phyloP scores from a whole-genome alignment of 2,888 invertebrate species.

The Cyrtodaria siliqua region DNA sequence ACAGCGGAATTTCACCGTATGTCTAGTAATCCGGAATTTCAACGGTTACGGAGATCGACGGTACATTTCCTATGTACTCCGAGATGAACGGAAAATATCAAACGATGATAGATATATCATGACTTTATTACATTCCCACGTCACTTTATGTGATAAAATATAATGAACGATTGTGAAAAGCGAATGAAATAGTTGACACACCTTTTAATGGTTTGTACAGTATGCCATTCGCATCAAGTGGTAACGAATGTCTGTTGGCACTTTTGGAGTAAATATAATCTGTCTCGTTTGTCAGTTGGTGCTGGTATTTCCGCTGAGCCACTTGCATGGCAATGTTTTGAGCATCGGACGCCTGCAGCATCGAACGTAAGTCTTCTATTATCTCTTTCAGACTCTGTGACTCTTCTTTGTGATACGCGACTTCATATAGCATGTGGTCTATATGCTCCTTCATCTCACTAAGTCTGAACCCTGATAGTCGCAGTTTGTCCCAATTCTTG shows the following conservation, averaged over 20 bases:
- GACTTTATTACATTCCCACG: too few species aligned
- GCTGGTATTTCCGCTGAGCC: conserved; percentile 55
- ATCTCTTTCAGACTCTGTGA: conserved; percentile 60
- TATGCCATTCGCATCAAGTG: conserved; percentile 36
- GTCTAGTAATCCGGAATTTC: too few species aligned
- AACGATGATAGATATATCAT: too few species aligned
- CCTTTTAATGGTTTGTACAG: conserved; percentile 59
- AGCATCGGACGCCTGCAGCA: conserved; percentile 61
- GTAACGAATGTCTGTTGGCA: conserved; percentile 53
- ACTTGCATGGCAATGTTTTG: conserved; percentile 63
- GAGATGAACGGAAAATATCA: too few species aligned
- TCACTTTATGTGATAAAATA: background rate
- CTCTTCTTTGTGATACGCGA: conserved; percentile 61
- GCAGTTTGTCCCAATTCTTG: conserved; percentile 63
- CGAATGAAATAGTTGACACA: background rate
- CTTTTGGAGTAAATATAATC: conserved; percentile 23
- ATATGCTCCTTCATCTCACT: conserved; percentile 63
- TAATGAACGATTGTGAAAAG: background rate
- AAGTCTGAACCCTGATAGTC: conserved; percentile 58
- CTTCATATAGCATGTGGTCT: conserved; percentile 60
- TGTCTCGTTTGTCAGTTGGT: conserved; percentile 23
- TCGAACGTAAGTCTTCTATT: conserved; percentile 56
- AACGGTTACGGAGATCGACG: background rate
- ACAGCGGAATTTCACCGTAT: too few species aligned
- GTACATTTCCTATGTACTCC: background rate